Base-by-base conservation (phyloP, 2,113 vertebrate genomes). In the Cynoglossus semilaevis region DNA sequence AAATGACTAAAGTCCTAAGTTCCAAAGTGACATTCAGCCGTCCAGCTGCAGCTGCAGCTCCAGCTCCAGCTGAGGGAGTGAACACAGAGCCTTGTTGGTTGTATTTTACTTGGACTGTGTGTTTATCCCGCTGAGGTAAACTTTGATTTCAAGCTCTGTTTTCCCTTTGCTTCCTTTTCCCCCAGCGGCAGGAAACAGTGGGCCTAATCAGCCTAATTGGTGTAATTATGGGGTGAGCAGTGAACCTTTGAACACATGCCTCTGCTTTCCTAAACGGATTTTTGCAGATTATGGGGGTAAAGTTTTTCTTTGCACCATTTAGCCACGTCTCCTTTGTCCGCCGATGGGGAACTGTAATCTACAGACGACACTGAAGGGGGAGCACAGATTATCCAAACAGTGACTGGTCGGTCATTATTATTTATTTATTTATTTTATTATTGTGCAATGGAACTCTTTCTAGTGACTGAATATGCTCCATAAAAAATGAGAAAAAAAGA, bases 181-280 rank as follows among this genome's bases (percentile, higher is more conserved):
- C 76, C 75, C 80, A 77, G 65, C 41, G 57, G 66, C 69, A 68
- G 58, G 71, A 49, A 82, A 68, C 76, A 75, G 76, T 72, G 52
- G 78, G 78, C 65, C 51, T 86, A 82, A 85, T 85, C 67, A 72
- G 74, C 71, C 62, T 84, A 80, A 86, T 86, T 79, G 69, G 69
- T 65, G 53, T 80, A 77, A 86, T 83, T 78, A 77, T 56, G 56
- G 74, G 65, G 69, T 78, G 67, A 75, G 66, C 55, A 38, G 51
- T 71, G 59, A 82, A 72, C 74, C 77, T 69, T 59, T 66, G 47
- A 73, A 82, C 72, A 70, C 64, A 66, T 15, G 47, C 61, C 68
- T 79, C 65, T 64, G 67, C 79, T 62, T 77, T 76, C 69, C 59
- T 76, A 67, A 74, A 73, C 47, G 50, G 67, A 69, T 80, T 72